A percentile compares a stretch with the other conserved stretches of the same genome.
These are phyloP conservation scores for Toxotes jaculatrix DNA, from an alignment of 2,113 vertebrate genomes.

Conservation along the genomic window DNA sequence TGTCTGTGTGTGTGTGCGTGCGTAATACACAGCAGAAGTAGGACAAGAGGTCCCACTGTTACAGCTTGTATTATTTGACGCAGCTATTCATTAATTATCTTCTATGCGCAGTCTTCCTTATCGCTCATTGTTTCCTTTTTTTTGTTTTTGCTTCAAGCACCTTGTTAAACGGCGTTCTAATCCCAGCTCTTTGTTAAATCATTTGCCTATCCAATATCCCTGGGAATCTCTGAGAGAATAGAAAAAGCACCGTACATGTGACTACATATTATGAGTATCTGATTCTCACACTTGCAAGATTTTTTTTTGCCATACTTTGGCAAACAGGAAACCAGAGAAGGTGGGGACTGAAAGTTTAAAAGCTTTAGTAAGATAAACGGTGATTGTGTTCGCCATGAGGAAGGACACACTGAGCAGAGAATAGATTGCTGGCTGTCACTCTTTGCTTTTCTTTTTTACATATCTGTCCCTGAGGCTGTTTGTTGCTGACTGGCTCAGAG, in stretches of 20 bases:
- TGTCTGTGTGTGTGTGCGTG: constrained; percentile 43
- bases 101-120: constrained; percentile 68
- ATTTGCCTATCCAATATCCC: constrained; percentile 62
- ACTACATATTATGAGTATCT: constrained; percentile 19
- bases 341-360: constrained; percentile 23
- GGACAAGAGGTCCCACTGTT: constrained; percentile 77
- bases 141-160: constrained; percentile 70
- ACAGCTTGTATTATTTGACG: constrained; percentile 73
- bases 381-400: constrained; percentile 37
- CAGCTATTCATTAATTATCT: constrained; percentile 81
- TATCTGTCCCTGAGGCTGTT: constrained; percentile 53
- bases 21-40: constrained; percentile 62
- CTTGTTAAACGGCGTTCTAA: constrained; percentile 72
- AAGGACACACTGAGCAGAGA: constrained; percentile 20
- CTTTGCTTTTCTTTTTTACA: constrained; percentile 22
- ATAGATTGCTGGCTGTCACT: constrained; percentile 45
- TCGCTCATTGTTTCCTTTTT: constrained; percentile 74
- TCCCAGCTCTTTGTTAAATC: constrained; percentile 75
- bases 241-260: constrained; percentile 2
- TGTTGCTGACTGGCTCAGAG: constrained; percentile 29
- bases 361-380: constrained; percentile 52
- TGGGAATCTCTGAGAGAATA: constrained; percentile 57
- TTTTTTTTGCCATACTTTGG: neutral
- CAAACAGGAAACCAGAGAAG: neutral
- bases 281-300: constrained; percentile 14